These are phyloP conservation scores for Spilosoma lubricipeda DNA, from an alignment of 2,888 invertebrate species.

Conservation along the genomic window DNA sequence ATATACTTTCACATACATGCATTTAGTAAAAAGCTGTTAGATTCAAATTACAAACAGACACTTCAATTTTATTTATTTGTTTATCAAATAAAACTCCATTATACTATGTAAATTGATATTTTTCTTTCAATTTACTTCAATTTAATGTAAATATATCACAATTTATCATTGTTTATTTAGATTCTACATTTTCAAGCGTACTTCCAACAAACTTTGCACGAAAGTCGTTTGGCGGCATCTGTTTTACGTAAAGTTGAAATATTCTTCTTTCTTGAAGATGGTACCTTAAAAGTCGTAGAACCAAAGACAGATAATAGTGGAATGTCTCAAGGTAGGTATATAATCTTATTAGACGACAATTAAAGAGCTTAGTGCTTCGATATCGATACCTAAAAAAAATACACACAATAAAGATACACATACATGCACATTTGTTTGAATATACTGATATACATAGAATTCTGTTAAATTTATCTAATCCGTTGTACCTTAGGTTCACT, in stretches of 20 bases:
- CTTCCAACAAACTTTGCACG: slow-evolving; percentile 93
- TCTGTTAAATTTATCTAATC: too few species aligned
- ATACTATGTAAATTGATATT: not conserved
- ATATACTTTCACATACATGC: too few species aligned
- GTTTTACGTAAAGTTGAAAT: slow-evolving; percentile 93
- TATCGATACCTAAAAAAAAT: not conserved
- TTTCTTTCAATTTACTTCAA: not conserved
- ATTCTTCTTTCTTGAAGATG: slow-evolving; percentile 95
- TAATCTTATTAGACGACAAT: not conserved
- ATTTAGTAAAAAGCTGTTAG: too few species aligned
- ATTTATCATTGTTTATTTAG: slow-evolving; percentile 67
- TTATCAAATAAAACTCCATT: too few species aligned
- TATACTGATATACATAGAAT: too few species aligned
- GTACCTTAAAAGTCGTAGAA: slow-evolving; percentile 95
- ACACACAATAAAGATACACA: not conserved
- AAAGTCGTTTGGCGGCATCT: slow-evolving; percentile 88
- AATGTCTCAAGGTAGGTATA: slow-evolving; percentile 94
- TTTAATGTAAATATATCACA: not conserved
- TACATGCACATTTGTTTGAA: too few species aligned
- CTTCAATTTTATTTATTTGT: too few species aligned
- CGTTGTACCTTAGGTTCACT: too few species aligned
- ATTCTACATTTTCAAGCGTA: slow-evolving; percentile 92
- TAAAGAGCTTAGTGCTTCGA: not conserved
- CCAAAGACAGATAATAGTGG: slow-evolving; percentile 94
- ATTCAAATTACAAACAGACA: too few species aligned